A percentile compares a stretch with the other conserved stretches of the same genome.
phyloP scores from a whole-genome alignment of 2,888 invertebrate genomes.

The Hylaea fasciaria region DNA sequence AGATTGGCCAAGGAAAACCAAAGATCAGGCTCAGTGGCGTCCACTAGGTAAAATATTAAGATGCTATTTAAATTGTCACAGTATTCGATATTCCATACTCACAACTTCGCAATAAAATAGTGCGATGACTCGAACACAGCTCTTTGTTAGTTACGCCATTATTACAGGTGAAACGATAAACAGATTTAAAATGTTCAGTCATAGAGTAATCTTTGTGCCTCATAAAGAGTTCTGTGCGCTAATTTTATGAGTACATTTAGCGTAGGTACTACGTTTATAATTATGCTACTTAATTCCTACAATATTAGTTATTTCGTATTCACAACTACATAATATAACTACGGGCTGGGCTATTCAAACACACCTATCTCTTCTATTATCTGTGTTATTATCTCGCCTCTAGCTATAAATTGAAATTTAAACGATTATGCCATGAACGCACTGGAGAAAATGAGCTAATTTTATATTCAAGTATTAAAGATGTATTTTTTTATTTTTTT shows the following conservation, averaged over 20 bases:
- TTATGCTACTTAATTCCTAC: too few relatives aligned
- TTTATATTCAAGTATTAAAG: too few relatives aligned
- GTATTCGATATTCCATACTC: too few relatives aligned
- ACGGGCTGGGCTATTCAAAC: constrained; percentile 31
- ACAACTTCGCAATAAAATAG: not conserved
- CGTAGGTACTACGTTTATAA: too few relatives aligned
- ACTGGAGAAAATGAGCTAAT: not conserved
- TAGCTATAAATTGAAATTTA: constrained; percentile 56
- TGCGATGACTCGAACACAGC: constrained; percentile 33
- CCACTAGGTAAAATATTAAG: too few relatives aligned
- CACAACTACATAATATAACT: too few relatives aligned
- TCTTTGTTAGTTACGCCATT: too few relatives aligned
- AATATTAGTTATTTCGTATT: too few relatives aligned
- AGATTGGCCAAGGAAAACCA: too few relatives aligned
- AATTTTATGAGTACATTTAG: not conserved
- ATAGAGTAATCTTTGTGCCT: not conserved
- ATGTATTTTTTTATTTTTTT: too few relatives aligned
- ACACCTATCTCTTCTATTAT: constrained; percentile 1
- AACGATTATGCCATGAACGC: constrained; percentile 37
- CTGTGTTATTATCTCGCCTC: constrained; percentile 11
- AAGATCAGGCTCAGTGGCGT: too few relatives aligned
- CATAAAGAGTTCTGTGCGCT: not conserved
- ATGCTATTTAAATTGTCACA: too few relatives aligned
- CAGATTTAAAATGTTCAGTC: constrained; percentile 50
- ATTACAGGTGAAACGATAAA: constrained; percentile 49